Conservation (phyloP, 2,113 vertebrate genomes). For the Castor canadensis region DNA sequence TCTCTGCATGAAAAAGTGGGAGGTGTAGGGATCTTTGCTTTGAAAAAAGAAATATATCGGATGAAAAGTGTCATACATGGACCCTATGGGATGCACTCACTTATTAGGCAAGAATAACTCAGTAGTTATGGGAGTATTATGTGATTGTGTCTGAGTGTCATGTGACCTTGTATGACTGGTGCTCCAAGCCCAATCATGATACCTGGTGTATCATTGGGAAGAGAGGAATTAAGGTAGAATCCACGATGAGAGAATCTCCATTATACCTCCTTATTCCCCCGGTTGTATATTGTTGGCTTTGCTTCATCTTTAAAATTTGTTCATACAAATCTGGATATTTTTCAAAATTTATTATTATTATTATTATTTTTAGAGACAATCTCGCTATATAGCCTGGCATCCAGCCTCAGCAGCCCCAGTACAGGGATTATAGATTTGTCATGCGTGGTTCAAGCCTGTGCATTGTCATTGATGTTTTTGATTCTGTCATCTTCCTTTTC, state of each 20-base stretch:
- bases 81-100: neutral
- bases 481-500: neutral
- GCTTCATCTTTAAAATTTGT: no score
- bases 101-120: neutral
- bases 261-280: fast-evolving
- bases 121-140: no score
- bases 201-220: neutral
- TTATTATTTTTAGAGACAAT: no score
- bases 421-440: no score
- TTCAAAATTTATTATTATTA: no score
- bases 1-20: neutral
- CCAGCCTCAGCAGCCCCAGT: no score
- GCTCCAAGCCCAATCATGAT: no score
- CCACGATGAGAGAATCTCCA: fast-evolving
- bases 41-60: neutral
- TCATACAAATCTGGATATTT: no score
- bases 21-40: neutral
- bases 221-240: neutral
- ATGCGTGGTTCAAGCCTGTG: neutral
- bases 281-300: no score
- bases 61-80: neutral
- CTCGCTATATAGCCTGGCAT: no score
- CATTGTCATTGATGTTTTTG: neutral
- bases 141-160: neutral
- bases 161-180: neutral